A percentile compares a stretch with the other conserved stretches of the same genome.
Conservation (phyloP, 2,797 vertebrate species). For the Myiotriccus ornatus region DNA sequence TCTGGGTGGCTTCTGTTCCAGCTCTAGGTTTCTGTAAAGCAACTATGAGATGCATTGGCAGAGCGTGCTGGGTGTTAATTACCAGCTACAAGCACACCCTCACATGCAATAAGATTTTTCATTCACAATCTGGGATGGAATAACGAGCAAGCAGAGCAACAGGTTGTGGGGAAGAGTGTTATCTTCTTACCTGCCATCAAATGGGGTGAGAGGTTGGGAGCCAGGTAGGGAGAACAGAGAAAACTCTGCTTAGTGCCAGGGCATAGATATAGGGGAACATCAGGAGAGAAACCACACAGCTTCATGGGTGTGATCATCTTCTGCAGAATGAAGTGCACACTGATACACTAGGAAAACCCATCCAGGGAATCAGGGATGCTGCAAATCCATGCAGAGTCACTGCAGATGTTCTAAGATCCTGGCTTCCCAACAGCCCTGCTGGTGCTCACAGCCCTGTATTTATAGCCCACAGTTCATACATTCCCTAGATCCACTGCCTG, state of each 20-base stretch:
- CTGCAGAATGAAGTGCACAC: neutral
- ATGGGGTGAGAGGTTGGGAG: neutral
- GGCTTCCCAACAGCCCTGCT: neutral
- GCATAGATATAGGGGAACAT: neutral
- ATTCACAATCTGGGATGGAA: constrained; percentile 27
- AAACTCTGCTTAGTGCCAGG: neutral
- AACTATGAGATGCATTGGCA: constrained; percentile 33
- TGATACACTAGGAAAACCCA: neutral
- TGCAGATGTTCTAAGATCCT: neutral
- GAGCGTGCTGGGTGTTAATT: constrained; percentile 30
- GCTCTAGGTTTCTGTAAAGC: constrained; percentile 36
- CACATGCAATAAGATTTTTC: neutral
- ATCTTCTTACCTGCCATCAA: neutral
- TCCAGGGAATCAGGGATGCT: neutral
- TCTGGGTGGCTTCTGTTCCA: constrained; percentile 35
- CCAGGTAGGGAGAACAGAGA: neutral
- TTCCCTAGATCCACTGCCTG: neutral
- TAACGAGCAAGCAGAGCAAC: neutral
- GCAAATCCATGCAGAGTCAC: neutral
- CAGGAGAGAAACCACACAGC: neutral
- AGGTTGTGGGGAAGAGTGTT: neutral
- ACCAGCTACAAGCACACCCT: constrained; percentile 31
- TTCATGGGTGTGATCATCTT: neutral
- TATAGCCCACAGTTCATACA: neutral
- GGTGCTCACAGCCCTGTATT: neutral